Evolutionary conservation across 1,140 invertebrate genomes (phyloP).

Genomic region (Lerema accius): DNA sequence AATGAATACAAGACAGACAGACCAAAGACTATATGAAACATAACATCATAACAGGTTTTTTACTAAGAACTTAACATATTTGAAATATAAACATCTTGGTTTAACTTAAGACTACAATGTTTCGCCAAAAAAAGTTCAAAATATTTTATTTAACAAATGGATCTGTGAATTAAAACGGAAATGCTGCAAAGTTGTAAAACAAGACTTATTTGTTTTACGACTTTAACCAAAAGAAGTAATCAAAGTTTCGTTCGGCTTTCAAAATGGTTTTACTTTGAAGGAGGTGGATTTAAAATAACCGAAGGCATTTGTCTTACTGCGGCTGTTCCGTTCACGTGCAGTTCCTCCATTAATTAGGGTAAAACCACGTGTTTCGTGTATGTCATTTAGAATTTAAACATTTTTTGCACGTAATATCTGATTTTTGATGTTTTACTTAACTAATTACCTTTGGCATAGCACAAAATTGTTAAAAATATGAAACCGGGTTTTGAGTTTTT

Average conservation of each 20-base stretch:
- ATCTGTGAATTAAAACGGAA: neutral
- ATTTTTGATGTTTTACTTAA: too few relatives aligned
- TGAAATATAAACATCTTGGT: too few relatives aligned
- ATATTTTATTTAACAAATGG: too few relatives aligned
- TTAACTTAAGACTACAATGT: too few relatives aligned
- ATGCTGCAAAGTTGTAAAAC: neutral
- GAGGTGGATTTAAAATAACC: constrained; percentile 4
- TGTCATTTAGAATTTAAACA: neutral
- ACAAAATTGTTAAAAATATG: too few relatives aligned
- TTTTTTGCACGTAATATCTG: neutral
- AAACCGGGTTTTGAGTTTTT: too few relatives aligned
- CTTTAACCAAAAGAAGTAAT: constrained; percentile 3
- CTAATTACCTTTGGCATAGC: too few relatives aligned
- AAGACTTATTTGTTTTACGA: neutral
- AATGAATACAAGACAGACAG: too few relatives aligned
- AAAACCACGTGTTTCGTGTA: neutral
- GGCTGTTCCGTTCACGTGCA: neutral
- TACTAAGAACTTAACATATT: too few relatives aligned
- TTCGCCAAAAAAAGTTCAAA: too few relatives aligned
- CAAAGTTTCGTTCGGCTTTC: neutral
- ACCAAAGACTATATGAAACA: too few relatives aligned
- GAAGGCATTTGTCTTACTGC: neutral
- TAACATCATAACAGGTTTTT: too few relatives aligned
- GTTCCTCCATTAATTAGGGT: neutral
- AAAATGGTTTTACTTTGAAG: constrained; percentile 7